phyloP scores from a whole-genome alignment of 2,888 invertebrate genomes.

The Girardia tigrina region DNA sequence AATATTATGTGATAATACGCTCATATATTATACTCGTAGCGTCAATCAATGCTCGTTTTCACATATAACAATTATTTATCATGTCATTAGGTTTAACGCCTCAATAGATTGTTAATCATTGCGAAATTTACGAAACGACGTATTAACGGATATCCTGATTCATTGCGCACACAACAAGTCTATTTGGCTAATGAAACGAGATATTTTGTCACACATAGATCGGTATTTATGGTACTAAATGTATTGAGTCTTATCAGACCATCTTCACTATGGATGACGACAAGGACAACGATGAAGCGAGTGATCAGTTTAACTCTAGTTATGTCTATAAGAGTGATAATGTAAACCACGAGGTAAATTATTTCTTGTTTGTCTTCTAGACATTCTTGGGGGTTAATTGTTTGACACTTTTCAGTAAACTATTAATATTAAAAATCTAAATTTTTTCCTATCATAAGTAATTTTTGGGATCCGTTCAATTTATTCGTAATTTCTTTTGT shows the following conservation, averaged over 20 bases:
- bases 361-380: no score
- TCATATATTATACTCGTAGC: not conserved
- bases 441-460: not conserved
- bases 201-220: not conserved
- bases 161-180: not conserved
- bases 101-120: not conserved
- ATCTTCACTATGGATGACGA: slow-evolving; percentile 3
- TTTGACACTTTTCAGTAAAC: not conserved
- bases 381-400: no score
- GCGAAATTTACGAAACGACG: not conserved
- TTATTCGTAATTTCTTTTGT: no score
- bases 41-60: not conserved
- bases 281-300: slow-evolving; percentile 18
- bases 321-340: not conserved
- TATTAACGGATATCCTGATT: slow-evolving; percentile 9
- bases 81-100: not conserved
- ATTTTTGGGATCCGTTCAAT: no score
- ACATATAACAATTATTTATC: not conserved
- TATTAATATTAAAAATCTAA: not conserved
- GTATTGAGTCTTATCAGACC: not conserved
- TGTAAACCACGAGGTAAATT: not conserved
- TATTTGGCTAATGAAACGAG: not conserved
- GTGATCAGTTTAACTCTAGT: not conserved
- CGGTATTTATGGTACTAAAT: slow-evolving; percentile 7
- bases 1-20: not conserved